Evolutionary conservation across 2,113 vertebrate genomes (phyloP).

Genomic region (Hiodon alosoides): DNA sequence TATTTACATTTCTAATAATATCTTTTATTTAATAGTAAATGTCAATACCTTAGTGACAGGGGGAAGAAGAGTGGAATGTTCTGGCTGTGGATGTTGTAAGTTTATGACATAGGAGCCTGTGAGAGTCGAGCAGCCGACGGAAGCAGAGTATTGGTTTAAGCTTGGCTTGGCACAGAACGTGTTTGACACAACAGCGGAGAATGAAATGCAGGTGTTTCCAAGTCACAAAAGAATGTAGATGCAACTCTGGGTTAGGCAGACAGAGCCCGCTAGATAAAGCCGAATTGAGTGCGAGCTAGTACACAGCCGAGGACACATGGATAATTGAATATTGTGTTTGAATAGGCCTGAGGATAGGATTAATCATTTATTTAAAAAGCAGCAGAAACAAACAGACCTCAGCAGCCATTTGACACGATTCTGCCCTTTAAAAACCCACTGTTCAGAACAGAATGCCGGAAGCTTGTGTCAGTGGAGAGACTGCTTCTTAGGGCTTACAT

Average conservation of each 20-base stretch:
- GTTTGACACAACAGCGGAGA: not conserved
- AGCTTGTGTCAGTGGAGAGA: not conserved
- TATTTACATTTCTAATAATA: too few relatives aligned
- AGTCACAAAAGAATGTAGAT: slow-evolving; percentile 25
- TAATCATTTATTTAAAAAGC: slow-evolving; percentile 30
- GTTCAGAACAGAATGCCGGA: not conserved
- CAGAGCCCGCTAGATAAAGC: not conserved
- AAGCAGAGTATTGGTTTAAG: not conserved
- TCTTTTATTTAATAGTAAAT: not conserved
- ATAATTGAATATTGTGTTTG: slow-evolving; percentile 15
- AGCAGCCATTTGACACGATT: slow-evolving; percentile 8
- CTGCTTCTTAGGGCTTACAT: not conserved
- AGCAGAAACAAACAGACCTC: slow-evolving; percentile 14
- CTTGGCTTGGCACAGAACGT: not conserved
- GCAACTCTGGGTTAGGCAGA: not conserved
- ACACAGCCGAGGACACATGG: not conserved
- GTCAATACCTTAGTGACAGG: not conserved
- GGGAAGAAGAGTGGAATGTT: too few relatives aligned
- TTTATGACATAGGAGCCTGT: not conserved
- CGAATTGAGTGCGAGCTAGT: not conserved
- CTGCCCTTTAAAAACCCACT: not conserved
- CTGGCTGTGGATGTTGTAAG: not conserved
- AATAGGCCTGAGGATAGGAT: slow-evolving; percentile 15
- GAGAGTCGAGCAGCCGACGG: not conserved
- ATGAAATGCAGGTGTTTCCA: slow-evolving; percentile 10